phyloP scores from a whole-genome alignment of 2,113 vertebrate genomes.

The Nasalis larvatus region DNA sequence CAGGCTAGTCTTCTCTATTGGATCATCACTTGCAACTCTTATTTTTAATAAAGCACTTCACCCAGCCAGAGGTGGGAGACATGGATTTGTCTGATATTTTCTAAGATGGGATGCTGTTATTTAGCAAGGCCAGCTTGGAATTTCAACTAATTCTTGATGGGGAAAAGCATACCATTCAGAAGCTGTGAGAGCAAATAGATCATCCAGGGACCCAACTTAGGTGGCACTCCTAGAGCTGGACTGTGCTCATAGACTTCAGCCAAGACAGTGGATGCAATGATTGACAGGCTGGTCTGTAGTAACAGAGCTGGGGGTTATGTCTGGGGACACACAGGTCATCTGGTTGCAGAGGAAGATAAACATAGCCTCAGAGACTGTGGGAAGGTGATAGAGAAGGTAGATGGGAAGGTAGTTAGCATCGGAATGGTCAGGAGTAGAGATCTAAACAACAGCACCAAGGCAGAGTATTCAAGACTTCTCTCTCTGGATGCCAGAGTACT shows the following conservation, averaged over 20 bases:
- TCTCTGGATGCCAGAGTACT: neutral
- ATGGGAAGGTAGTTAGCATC: neutral
- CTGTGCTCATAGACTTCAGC: neutral
- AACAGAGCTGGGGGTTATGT: neutral
- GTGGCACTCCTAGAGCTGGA: neutral
- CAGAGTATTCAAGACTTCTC: neutral
- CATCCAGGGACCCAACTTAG: neutral
- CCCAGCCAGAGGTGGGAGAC: neutral
- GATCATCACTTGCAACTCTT: neutral
- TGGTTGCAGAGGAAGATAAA: constrained; percentile 3
- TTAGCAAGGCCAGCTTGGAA: neutral
- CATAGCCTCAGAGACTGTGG: neutral
- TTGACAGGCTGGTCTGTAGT: neutral
- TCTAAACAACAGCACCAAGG: neutral
- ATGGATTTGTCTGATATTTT: neutral
- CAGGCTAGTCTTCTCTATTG: neutral
- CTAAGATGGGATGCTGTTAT: neutral
- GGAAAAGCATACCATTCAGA: neutral
- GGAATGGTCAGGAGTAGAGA: neutral
- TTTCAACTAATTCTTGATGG: neutral
- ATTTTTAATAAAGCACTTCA: neutral
- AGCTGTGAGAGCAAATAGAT: neutral
- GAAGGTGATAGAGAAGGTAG: neutral
- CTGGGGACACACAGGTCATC: neutral
- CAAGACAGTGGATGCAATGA: neutral